phyloP scores from a whole-genome alignment of 2,113 vertebrate species.

The Hippocampus comes region DNA sequence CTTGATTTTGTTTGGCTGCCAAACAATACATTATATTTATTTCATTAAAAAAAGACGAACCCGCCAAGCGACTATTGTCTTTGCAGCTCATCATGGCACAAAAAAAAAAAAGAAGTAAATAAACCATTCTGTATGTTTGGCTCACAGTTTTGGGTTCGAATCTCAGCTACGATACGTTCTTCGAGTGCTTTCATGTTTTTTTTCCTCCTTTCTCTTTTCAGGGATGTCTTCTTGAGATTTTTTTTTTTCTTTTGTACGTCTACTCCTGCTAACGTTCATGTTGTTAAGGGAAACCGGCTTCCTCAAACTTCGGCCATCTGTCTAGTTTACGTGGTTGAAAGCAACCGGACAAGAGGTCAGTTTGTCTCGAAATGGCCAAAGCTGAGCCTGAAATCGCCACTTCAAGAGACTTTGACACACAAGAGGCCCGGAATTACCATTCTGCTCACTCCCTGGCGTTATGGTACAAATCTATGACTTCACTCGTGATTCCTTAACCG shows the following conservation, averaged over 20 bases:
- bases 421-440: constrained; percentile 39
- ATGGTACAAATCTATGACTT: constrained; percentile 33
- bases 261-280: neutral
- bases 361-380: neutral
- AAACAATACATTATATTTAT: constrained; percentile 14
- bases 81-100: neutral
- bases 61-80: neutral
- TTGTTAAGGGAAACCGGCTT: neutral
- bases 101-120: neutral
- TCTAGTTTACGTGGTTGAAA: too few relatives aligned
- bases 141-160: too few relatives aligned
- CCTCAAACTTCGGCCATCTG: too few relatives aligned
- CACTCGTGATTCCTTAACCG: constrained; percentile 35
- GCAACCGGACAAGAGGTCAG: too few relatives aligned
- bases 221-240: neutral
- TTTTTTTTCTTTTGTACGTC: neutral
- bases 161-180: too few relatives aligned
- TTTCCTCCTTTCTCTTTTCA: neutral
- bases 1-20: neutral
- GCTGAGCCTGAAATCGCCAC: neutral
- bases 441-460: constrained; percentile 35
- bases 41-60: constrained; percentile 1
- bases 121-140: neutral
- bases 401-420: constrained; percentile 34
- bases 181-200: too few relatives aligned